A percentile compares a stretch with the other conserved stretches of the same genome.
phyloP scores from a whole-genome alignment of 1,140 invertebrate species.

The Tetragonula clypearis region DNA sequence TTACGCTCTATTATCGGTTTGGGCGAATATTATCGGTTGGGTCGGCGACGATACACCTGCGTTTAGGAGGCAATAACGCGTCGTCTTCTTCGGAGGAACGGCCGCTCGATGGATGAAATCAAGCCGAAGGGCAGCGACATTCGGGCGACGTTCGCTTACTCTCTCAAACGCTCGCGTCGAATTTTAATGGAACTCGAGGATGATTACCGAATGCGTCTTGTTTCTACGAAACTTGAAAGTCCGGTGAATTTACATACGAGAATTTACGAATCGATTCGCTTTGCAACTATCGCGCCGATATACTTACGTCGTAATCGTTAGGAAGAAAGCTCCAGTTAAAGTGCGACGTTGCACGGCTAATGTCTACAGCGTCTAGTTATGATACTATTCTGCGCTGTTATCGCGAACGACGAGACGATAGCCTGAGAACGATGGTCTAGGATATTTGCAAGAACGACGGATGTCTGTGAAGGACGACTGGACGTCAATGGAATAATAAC shows the following conservation, averaged over 20 bases:
- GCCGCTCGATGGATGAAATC: neutral
- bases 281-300: neutral
- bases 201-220: neutral
- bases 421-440: neutral
- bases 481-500: neutral
- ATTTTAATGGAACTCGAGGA: neutral
- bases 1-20: neutral
- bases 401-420: slow-evolving; percentile 4
- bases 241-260: slow-evolving; percentile 12
- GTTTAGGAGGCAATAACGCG: neutral
- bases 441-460: no score
- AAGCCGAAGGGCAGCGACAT: neutral
- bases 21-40: neutral
- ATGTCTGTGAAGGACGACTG: neutral
- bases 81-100: neutral
- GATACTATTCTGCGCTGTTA: neutral
- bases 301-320: no score
- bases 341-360: no score
- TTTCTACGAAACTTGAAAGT: neutral
- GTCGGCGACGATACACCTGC: neutral
- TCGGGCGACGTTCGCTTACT: neutral
- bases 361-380: no score
- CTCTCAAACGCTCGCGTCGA: neutral
- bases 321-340: neutral
- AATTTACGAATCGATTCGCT: neutral